A percentile compares a stretch with the other conserved stretches of the same genome.
Evolutionary conservation across 2,888 invertebrate genomes (phyloP).

Genomic region (Strigamia maritima): DNA sequence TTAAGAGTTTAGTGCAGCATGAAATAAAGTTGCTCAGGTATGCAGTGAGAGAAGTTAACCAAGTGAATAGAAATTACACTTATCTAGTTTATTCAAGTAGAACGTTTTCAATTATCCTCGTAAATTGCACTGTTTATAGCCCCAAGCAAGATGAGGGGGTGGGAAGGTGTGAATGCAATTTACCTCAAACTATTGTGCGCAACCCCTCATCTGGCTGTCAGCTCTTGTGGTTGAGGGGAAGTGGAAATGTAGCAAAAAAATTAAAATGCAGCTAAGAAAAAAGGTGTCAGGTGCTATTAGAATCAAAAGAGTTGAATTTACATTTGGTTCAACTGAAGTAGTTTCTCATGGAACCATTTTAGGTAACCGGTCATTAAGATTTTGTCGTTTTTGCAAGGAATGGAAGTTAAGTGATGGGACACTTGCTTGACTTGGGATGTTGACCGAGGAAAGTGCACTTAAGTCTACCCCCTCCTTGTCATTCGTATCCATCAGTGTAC

Average conservation of each 20-base stretch:
- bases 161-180: conserved; percentile 22
- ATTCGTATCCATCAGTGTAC: background rate
- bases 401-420: background rate
- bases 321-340: background rate
- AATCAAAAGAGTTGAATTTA: background rate
- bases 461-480: background rate
- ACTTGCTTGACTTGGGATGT: conserved; percentile 7
- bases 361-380: background rate
- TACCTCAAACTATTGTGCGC: conserved; percentile 24
- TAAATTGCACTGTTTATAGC: conserved; percentile 24
- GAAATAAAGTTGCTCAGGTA: conserved; percentile 27
- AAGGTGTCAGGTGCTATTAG: background rate
- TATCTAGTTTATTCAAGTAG: conserved; percentile 38
- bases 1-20: conserved; percentile 21
- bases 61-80: conserved; percentile 33
- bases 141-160: background rate
- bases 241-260: conserved; percentile 4
- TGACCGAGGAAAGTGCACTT: conserved; percentile 15
- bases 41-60: conserved; percentile 17
- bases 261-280: background rate
- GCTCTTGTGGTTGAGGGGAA: conserved; percentile 2
- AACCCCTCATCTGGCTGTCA: conserved; percentile 23
- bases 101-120: conserved; percentile 35
- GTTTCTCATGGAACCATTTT: conserved; percentile 1
- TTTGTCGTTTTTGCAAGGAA: background rate